Percentiles rank a stretch among this genome's conserved stretches.
These are phyloP conservation scores for Hemichromis elongatus DNA, from an alignment of 2,113 vertebrate species.

Conservation along the genomic window DNA sequence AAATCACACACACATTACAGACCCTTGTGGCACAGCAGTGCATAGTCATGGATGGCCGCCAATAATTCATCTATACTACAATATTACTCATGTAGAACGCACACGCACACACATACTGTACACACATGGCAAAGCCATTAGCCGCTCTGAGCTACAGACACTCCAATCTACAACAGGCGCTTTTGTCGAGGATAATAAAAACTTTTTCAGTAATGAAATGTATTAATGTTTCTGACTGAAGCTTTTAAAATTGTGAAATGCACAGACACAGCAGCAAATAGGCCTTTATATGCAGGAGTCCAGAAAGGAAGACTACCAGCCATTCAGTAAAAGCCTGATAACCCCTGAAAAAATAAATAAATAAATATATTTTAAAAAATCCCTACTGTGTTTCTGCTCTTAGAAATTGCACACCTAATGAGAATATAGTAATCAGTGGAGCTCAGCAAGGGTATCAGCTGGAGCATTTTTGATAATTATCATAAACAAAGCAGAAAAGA, in stretches of 20 bases:
- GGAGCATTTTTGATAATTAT: neutral
- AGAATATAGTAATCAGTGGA: neutral
- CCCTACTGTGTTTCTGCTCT: neutral
- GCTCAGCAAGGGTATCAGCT: neutral
- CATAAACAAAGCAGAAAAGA: neutral
- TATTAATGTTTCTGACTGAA: neutral
- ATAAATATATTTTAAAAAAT: neutral
- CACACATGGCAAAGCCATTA: conserved; percentile 55
- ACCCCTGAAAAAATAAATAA: neutral
- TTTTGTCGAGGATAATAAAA: conserved; percentile 40
- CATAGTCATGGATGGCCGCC: conserved; percentile 46
- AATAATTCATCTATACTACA: conserved; percentile 62
- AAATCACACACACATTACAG: conserved; percentile 13
- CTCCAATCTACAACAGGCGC: conserved; percentile 12
- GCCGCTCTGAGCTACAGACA: conserved; percentile 23
- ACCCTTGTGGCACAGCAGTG: conserved; percentile 16
- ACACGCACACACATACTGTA: conserved; percentile 11
- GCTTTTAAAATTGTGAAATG: conserved; percentile 10
- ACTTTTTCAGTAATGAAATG: conserved; percentile 22
- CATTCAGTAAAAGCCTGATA: neutral
- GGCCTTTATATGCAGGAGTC: neutral
- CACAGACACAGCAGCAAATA: neutral
- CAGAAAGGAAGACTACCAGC: neutral
- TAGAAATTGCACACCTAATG: neutral
- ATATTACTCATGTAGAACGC: conserved; percentile 53